Evolutionary conservation across 37 sponge, comb jelly and placozoan genomes (phyloP), one percentile per base, ranked within the genome.

Genomic region (Diacarnus erythraeanus): DNA sequence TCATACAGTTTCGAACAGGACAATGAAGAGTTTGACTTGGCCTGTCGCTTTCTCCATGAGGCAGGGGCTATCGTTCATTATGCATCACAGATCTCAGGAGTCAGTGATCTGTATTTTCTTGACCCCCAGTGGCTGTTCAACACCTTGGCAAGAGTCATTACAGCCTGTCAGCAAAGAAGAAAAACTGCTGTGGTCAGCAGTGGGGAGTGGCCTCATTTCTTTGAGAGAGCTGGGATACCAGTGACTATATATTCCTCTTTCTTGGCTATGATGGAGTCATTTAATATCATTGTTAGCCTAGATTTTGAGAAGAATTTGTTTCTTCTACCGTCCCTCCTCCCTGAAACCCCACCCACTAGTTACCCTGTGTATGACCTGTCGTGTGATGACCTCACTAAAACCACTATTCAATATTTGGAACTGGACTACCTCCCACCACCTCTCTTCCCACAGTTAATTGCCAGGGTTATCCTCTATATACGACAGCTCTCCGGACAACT

Each of bases 91-190:
- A 30, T 33, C 8, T 20, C 54, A 3, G 80, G 74, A 9, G 26
- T 59, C 9, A 74, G 75, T 31, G 79, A 83, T 33, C 71, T 92
- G 15, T 92, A 88, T 69, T 88, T 83, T 61, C 74, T 92, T 17
- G 84, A 83, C 63, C 84, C 77, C 1, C 92, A 92, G 57, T 92
- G 86, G 86, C 77, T 92, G 68, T 77, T 85, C 74, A 80, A 77
- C 33, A 68, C 72, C 27, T 71, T 92, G 58, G 76, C 80, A 43
- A 34, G 33, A 0, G 65, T 87, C 56, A 23, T 87, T n/a, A 54
- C 26, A 6, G 30, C 79, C 39, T 41, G 25, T 38, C 30, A 27
- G 0, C 59, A 59, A 6, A 38, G 69, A 30, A 8, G 41, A 4
- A 26, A 43, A 17, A 71, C 41, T 1, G 77, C 87, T 33, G 26